These are phyloP conservation scores for Calameuta filiformis DNA, from an alignment of 2,888 invertebrate genomes.

Conservation along the genomic window DNA sequence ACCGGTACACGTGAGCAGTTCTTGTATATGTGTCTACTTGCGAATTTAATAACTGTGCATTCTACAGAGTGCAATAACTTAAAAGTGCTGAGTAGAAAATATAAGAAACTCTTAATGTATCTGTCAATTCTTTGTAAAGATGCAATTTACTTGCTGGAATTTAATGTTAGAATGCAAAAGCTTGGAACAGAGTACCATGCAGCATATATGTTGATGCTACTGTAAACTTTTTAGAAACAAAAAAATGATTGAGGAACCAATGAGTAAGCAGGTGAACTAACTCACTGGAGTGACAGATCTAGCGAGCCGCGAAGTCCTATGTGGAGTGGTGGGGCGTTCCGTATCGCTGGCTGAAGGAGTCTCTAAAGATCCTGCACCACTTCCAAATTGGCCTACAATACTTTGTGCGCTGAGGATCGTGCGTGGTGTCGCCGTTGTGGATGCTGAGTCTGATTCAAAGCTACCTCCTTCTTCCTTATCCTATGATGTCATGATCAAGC, in stretches of 20 bases:
- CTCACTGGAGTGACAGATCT: slow-evolving; percentile 68
- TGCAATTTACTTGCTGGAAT: not conserved
- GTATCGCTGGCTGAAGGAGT: slow-evolving; percentile 70
- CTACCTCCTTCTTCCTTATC: slow-evolving; percentile 72
- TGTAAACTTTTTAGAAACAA: not conserved
- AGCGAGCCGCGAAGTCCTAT: slow-evolving; percentile 66
- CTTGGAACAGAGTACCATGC: not conserved
- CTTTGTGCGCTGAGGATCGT: slow-evolving; percentile 74
- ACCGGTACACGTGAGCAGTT: not conserved
- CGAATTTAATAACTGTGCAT: not conserved
- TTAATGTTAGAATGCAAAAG: not conserved
- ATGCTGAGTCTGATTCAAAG: slow-evolving; percentile 82
- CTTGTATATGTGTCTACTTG: not conserved
- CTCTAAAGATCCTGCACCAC: slow-evolving; percentile 57
- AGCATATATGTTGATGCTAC: not conserved
- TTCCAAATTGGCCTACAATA: slow-evolving; percentile 54
- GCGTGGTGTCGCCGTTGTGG: slow-evolving; percentile 77
- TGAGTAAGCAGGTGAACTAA: slow-evolving; percentile 30
- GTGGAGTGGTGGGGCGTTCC: slow-evolving; percentile 71
- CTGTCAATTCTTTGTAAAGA: not conserved
- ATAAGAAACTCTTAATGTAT: not conserved
- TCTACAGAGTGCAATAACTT: not conserved
- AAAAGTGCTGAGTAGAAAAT: not conserved
- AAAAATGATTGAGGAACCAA: not conserved
- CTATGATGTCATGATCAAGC: slow-evolving; percentile 32